Conservation (phyloP, 2,888 invertebrate species). For the Augochlorella aurata region DNA sequence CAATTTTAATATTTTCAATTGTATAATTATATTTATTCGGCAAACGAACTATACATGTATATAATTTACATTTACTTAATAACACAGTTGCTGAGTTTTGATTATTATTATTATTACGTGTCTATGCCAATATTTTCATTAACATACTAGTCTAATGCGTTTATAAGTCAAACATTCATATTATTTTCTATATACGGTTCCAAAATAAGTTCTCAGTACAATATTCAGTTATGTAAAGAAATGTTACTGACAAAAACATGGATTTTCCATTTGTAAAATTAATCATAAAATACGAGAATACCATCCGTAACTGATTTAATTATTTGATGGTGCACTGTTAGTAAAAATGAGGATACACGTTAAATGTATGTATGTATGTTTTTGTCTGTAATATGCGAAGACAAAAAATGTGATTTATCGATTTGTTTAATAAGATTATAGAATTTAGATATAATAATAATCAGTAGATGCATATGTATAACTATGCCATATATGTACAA, state of each 20-base stretch:
- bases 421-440: constrained; percentile 14
- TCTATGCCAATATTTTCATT: constrained; percentile 4
- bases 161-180: constrained; percentile 6
- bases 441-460: not conserved
- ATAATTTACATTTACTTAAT: not conserved
- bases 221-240: not conserved
- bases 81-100: not conserved
- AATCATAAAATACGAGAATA: not conserved
- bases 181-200: not conserved
- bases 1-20: constrained; percentile 32
- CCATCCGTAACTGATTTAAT: not conserved
- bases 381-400: constrained; percentile 20
- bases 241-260: constrained; percentile 9
- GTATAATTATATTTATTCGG: not conserved
- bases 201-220: not conserved
- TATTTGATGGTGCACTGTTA: not conserved
- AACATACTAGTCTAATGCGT: constrained; percentile 4
- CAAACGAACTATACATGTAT: not conserved
- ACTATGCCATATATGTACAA: constrained; percentile 8
- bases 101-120: constrained; percentile 17
- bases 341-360: not conserved
- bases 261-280: not conserved
- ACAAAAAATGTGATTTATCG: constrained; percentile 19
- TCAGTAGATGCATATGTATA: constrained; percentile 17
- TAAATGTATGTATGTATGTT: constrained; percentile 5